These are phyloP conservation scores for Dromococcyx pavoninus DNA, from an alignment of 2,797 vertebrate genomes.

Conservation along the genomic window DNA sequence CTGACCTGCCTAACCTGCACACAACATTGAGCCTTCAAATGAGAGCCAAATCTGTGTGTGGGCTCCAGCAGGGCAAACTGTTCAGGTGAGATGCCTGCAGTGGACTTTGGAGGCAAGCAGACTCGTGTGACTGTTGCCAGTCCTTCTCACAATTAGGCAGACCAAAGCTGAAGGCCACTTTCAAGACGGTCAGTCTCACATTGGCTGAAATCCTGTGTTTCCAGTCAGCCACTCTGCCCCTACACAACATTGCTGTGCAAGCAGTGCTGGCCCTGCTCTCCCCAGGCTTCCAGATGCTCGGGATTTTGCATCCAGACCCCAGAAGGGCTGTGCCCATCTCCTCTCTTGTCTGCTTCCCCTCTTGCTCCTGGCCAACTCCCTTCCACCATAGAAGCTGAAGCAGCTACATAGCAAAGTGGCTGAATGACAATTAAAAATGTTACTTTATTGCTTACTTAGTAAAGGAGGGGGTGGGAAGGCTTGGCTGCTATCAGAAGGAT, in stretches of 20 bases:
- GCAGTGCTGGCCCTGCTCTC: neutral
- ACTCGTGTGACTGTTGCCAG: neutral
- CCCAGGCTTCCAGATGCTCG: neutral
- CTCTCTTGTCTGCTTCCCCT: neutral
- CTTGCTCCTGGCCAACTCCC: neutral
- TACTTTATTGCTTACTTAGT: neutral
- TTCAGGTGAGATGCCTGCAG: neutral
- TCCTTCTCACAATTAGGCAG: neutral
- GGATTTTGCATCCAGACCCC: neutral
- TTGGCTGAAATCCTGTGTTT: neutral
- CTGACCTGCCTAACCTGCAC: neutral
- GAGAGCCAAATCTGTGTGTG: neutral
- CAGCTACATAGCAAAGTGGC: neutral
- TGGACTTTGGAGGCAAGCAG: neutral
- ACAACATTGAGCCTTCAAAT: neutral
- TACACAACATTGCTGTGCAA: neutral
- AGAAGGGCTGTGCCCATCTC: neutral
- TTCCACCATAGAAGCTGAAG: neutral
- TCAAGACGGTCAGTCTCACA: neutral
- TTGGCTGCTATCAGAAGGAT: neutral
- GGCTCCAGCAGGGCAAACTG: neutral
- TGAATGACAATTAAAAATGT: neutral
- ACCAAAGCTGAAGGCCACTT: neutral
- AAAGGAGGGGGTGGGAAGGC: neutral
- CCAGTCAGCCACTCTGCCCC: neutral